phyloP scores from a whole-genome alignment of 2,888 invertebrate genomes.

The Scaptomyza tumidula region DNA sequence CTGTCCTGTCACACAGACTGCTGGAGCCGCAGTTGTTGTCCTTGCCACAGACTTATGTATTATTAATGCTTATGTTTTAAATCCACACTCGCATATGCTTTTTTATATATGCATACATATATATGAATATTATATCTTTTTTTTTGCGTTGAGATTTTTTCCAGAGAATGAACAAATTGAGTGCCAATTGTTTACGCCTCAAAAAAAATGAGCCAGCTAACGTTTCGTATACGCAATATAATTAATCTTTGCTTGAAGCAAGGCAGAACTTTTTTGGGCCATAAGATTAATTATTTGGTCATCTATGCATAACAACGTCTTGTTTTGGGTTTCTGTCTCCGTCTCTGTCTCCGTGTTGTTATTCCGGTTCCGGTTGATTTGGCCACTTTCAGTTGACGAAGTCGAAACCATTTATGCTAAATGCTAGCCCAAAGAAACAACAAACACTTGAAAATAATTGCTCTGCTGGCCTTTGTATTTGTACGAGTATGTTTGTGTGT shows the following conservation, averaged over 20 bases:
- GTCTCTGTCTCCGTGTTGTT: constrained; percentile 19
- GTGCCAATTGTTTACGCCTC: constrained; percentile 61
- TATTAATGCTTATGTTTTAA: constrained; percentile 54
- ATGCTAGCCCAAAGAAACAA: constrained; percentile 42
- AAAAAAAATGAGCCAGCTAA: constrained; percentile 37
- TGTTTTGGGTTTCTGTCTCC: constrained; percentile 14
- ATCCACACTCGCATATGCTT: constrained; percentile 35
- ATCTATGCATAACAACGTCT: constrained; percentile 14
- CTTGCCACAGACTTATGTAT: constrained; percentile 48
- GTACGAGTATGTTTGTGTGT: neutral
- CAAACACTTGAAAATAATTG: constrained; percentile 57
- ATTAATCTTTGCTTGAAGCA: constrained; percentile 57
- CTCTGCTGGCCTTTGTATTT: constrained; percentile 17
- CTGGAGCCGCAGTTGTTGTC: constrained; percentile 52
- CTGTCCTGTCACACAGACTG: constrained; percentile 56
- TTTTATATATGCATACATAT: neutral
- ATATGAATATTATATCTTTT: neutral
- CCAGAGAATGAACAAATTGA: constrained; percentile 41
- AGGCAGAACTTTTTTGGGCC: neutral
- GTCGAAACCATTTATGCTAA: constrained; percentile 60
- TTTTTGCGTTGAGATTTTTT: constrained; percentile 14
- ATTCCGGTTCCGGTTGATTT: constrained; percentile 23
- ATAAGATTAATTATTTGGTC: constrained; percentile 62
- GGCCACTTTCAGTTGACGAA: constrained; percentile 36
- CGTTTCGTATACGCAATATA: constrained; percentile 50